Percentiles rank a stretch among this genome's conserved stretches.
These are phyloP conservation scores for Phaethon lepturus DNA, from an alignment of 2,113 vertebrate species.

Conservation along the genomic window DNA sequence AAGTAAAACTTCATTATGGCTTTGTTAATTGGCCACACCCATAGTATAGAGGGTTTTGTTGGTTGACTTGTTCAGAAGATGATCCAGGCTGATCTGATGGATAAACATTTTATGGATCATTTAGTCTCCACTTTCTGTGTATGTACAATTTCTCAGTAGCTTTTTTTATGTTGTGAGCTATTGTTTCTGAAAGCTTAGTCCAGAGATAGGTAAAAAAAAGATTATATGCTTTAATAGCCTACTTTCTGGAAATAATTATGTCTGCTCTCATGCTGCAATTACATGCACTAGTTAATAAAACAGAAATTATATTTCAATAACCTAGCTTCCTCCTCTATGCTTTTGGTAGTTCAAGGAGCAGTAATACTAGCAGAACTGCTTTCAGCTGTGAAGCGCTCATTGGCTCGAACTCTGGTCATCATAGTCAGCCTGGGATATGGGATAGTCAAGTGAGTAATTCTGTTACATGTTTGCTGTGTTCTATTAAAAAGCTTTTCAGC, in stretches of 20 bases:
- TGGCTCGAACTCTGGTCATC: conserved; percentile 92
- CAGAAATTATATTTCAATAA: neutral
- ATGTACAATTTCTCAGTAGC: neutral
- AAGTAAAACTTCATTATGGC: neutral
- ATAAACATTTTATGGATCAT: neutral
- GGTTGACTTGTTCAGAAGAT: neutral
- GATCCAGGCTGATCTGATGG: neutral
- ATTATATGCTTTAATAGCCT: neutral
- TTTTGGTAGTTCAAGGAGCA: conserved; percentile 84
- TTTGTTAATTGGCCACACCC: neutral
- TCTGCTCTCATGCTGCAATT: neutral
- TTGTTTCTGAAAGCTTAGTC: neutral
- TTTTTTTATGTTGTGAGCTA: neutral
- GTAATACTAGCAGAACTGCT: conserved; percentile 93
- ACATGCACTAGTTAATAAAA: neutral
- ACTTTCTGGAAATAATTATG: neutral
- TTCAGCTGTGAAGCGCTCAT: conserved; percentile 91
- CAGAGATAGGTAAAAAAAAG: neutral
- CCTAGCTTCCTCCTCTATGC: neutral
- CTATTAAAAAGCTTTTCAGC: neutral
- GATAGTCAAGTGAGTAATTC: conserved; percentile 90
- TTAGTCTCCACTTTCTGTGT: neutral
- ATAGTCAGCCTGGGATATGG: conserved; percentile 95
- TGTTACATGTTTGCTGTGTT: neutral
- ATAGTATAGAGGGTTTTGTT: neutral